Evolutionary conservation across 2,888 invertebrate species (phyloP).

Genomic region (Spilarctia lutea): DNA sequence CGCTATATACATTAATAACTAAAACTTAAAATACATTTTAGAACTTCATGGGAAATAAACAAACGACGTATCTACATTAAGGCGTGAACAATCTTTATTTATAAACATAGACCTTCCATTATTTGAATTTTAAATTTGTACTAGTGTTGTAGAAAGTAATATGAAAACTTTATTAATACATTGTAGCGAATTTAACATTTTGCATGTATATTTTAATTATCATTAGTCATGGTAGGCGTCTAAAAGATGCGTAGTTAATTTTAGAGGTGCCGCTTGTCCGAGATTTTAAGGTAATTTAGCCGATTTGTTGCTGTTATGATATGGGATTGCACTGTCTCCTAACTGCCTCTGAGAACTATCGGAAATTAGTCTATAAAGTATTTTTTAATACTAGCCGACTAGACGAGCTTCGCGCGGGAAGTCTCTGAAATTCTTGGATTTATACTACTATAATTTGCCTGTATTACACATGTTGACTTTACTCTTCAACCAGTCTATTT

Average conservation of each 20-base stretch:
- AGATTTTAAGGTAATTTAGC: background rate
- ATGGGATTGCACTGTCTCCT: background rate
- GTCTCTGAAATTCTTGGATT: no score
- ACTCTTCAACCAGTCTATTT: no score
- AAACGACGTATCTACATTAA: background rate
- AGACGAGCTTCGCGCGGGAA: no score
- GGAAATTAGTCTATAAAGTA: background rate
- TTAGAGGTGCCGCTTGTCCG: background rate
- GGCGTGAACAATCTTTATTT: background rate
- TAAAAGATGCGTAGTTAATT: background rate
- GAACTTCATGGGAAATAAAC: background rate
- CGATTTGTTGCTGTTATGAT: background rate
- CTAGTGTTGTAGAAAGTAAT: background rate
- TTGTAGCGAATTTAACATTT: constrained; percentile 2
- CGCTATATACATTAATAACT: background rate
- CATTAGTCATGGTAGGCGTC: constrained; percentile 6
- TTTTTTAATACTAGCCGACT: background rate
- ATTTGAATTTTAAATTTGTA: constrained; percentile 3
- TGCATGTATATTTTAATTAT: background rate
- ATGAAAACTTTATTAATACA: background rate
- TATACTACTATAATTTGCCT: no score
- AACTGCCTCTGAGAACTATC: background rate
- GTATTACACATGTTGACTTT: no score
- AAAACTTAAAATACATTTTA: background rate
- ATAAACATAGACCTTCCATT: background rate